Conservation (phyloP, 2,113 vertebrate species). For the Protobothrops mucrosquamatus region DNA sequence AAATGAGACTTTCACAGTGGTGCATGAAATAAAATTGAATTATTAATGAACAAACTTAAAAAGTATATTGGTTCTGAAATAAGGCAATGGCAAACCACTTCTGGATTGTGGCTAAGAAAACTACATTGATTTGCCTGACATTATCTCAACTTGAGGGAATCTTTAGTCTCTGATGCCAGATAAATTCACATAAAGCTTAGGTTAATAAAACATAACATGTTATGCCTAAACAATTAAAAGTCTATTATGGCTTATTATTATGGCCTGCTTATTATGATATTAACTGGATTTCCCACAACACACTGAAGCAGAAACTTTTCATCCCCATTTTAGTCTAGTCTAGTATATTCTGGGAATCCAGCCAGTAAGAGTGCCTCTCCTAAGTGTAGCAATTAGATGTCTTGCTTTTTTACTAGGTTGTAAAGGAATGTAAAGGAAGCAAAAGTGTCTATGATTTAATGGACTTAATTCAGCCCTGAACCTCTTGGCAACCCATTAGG, state of each 20-base stretch:
- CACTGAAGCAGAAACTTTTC: neutral
- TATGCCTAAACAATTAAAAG: neutral
- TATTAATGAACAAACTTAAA: constrained; percentile 3
- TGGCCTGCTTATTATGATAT: neutral
- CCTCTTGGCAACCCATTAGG: neutral
- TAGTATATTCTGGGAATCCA: neutral
- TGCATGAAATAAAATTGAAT: neutral
- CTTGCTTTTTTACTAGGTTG: neutral
- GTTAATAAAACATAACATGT: neutral
- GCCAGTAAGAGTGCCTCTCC: neutral
- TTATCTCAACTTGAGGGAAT: neutral
- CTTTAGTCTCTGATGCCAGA: neutral
- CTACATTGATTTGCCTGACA: neutral
- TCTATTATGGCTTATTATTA: neutral
- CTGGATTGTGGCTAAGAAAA: neutral
- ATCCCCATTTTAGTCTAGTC: neutral
- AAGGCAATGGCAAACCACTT: neutral
- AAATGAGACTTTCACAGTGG: neutral
- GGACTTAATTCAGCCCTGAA: neutral
- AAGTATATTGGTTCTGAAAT: constrained; percentile 16
- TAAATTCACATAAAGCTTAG: neutral
- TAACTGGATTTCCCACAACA: neutral
- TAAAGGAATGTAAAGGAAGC: neutral
- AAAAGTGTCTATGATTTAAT: neutral
- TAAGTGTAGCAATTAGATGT: neutral